Base-by-base conservation (phyloP, 2,888 invertebrate species). In the Seira ritae region DNA sequence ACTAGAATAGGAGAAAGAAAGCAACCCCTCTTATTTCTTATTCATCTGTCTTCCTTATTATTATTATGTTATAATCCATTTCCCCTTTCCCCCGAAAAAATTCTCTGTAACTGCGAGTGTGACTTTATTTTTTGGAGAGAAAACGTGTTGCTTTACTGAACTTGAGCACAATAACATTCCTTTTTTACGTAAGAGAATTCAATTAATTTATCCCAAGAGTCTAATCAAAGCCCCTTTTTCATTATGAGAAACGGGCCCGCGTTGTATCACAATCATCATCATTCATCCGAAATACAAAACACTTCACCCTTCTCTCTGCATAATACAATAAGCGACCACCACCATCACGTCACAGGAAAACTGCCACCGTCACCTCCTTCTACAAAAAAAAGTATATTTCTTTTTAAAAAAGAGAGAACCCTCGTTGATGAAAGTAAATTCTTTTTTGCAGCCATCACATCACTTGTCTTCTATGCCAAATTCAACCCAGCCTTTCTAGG, bases 151-250 rank as follows among this genome's bases (percentile, higher is more conserved):
- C 80, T 70, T 71, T 65, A 42, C 70, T 42, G n/a, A n/a, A n/a
- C n/a, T n/a, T n/a, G n/a, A n/a, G n/a, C n/a, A n/a, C n/a, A n/a
- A n/a, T n/a, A n/a, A n/a, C n/a, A n/a, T n/a, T n/a, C n/a, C n/a
- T n/a, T n/a, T n/a, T n/a, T n/a, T n/a, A n/a, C n/a, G 73, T 72
- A 69, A 72, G 70, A 84, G 73, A 84, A 84, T 84, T 84, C 84
- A 84, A 84, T 84, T 84, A 84, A 84, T 84, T 80, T 84, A 75
- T 76, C 84, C 84, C 79, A 79, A 77, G 84, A 77, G 84, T 80
- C 74, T 77, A 84, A 84, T 84, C 84, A 84, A 71, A 80, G 76
- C 84, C 84, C 84, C 80, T 80, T 84, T 84, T 84, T 84, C 80
- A 84, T 84, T 84, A 84, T 80, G 80, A 80, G 80, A 80, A 80